Evolutionary conservation across 2,888 invertebrate species (phyloP), one percentile per base, ranked within the genome.

Genomic region (Watsonalla binaria): DNA sequence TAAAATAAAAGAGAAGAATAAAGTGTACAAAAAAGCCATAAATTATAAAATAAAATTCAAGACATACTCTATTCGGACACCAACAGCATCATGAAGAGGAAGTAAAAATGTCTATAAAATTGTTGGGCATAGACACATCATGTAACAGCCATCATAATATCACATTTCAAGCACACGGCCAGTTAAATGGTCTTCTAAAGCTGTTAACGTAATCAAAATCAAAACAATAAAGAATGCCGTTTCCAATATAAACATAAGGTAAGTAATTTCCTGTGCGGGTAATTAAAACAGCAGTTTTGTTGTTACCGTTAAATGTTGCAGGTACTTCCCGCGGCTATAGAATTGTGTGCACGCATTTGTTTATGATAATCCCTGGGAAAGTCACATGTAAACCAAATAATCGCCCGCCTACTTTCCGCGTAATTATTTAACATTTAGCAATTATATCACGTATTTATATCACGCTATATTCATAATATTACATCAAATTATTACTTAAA

Each of bases 321-420:
- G 68, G 62, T 57, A 60, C 65, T 81, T 84, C 78, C 73, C 80
- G 76, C 72, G 70, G 63, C 71, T 69, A 68, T 68, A 68, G 74
- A 70, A 70, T 65, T 68, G 66, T 66, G 61, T 61, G 60, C 63
- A 14, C 54, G 61, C 68, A 56, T 72, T 69, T 64, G 63, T 71
- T 57, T 74, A 71, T 69, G 72, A 59, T 72, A 72, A 72, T 70
- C 70, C 71, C 77, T 85, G 82, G 72, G 80, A 84, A 84, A 64
- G 61, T 59, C 46, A 55, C 64, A 63, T 70, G 71, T 74, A 66
- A 64, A 65, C 63, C 56, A 53, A 48, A 53, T 58, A 53, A 59
- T 58, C 51, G 59, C 56, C 60, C 42, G 5, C 42, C 42, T 11
- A 42, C 42, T 64, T 64, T 66, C 51, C 42, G 33, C 61, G 54